Percentiles rank a stretch among this genome's conserved stretches.
Evolutionary conservation across 2,113 vertebrate genomes (phyloP).

Genomic region (Pangasianodon gigas): DNA sequence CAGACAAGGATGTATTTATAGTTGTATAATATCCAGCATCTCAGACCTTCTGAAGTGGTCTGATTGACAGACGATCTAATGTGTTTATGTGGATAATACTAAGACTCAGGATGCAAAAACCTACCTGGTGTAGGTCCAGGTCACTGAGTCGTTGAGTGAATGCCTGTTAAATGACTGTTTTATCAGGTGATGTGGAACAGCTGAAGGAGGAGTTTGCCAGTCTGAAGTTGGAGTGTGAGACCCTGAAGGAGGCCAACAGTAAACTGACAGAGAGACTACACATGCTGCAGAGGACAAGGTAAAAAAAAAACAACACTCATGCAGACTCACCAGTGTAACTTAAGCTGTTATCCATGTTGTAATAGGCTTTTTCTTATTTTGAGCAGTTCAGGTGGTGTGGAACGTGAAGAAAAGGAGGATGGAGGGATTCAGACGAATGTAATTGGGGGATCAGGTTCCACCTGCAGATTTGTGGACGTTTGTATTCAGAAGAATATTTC

Average conservation of each 20-base stretch:
- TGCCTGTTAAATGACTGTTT: constrained; percentile 6
- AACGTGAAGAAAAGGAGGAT: constrained; percentile 63
- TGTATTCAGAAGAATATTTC: constrained; percentile 81
- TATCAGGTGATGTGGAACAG: constrained; percentile 77
- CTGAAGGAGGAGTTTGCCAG: constrained; percentile 78
- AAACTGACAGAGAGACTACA: constrained; percentile 77
- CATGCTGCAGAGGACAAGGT: constrained; percentile 76
- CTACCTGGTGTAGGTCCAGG: background rate
- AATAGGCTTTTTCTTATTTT: background rate
- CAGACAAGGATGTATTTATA: background rate
- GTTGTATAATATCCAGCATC: background rate
- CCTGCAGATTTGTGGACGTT: constrained; percentile 72
- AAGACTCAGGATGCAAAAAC: background rate
- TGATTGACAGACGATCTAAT: background rate
- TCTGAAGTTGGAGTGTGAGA: constrained; percentile 82
- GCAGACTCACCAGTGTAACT: constrained; percentile 15
- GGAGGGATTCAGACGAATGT: constrained; percentile 66
- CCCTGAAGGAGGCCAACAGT: constrained; percentile 83
- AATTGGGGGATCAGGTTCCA: constrained; percentile 60
- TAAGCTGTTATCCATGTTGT: background rate
- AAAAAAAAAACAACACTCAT: constrained; percentile 43
- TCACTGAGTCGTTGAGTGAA: background rate
- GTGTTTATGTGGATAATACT: background rate
- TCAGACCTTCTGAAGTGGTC: background rate
- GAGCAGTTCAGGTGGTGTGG: constrained; percentile 68